Conservation (phyloP, 2,888 invertebrate species). For the Tipula helvola region DNA sequence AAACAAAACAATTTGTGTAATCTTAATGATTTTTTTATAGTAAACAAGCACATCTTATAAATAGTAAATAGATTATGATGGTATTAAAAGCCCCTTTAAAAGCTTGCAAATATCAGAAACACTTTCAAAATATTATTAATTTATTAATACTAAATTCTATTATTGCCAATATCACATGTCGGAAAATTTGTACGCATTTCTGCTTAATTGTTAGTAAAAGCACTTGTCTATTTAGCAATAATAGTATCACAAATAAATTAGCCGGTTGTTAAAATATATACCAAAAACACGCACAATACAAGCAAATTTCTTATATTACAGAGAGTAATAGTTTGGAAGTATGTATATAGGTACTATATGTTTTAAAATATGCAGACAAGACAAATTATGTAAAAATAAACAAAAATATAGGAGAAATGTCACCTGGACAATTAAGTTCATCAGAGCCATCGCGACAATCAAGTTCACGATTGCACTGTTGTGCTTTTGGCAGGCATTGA, state of each 20-base stretch:
- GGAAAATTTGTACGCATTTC: neutral
- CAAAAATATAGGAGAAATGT: slow-evolving; percentile 12
- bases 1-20: neutral
- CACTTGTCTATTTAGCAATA: neutral
- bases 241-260: neutral
- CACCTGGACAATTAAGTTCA: slow-evolving; percentile 39
- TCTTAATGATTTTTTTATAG: neutral
- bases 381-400: neutral
- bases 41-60: neutral
- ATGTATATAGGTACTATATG: neutral
- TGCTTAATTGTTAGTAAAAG: neutral
- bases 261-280: neutral
- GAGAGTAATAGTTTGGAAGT: neutral
- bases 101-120: neutral
- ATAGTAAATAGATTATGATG: neutral
- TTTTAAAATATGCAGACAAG: neutral
- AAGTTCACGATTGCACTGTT: slow-evolving; percentile 16
- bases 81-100: neutral
- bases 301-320: neutral
- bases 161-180: neutral
- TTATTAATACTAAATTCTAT: neutral
- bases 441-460: slow-evolving; percentile 53
- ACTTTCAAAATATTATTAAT: neutral
- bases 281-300: neutral
- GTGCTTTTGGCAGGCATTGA: slow-evolving; percentile 13